A percentile compares a stretch with the other conserved stretches of the same genome.
Conservation (phyloP, 2,113 vertebrate species). For the Pleuronectes platessa region DNA sequence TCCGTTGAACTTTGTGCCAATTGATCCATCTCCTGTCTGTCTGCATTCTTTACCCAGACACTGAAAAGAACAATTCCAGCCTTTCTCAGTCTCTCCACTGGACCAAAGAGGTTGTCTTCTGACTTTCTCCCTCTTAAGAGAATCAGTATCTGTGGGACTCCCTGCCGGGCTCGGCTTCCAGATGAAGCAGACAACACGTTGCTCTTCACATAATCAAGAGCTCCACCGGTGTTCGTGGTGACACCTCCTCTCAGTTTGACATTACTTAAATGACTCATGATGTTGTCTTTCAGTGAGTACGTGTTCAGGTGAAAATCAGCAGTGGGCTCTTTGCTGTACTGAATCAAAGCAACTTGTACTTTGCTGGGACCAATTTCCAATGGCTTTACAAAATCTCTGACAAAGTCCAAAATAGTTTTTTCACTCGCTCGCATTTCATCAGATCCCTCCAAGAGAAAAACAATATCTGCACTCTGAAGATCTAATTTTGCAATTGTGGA, state of each 20-base stretch:
- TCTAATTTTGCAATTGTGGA: constrained; percentile 40
- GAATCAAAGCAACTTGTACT: constrained; percentile 74
- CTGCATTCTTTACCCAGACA: constrained; percentile 66
- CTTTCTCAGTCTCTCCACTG: constrained; percentile 59
- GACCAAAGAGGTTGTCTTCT: constrained; percentile 58
- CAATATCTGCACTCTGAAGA: constrained; percentile 63
- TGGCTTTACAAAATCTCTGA: constrained; percentile 72
- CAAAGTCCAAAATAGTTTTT: constrained; percentile 67
- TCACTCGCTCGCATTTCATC: constrained; percentile 61
- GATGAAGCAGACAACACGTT: constrained; percentile 67
- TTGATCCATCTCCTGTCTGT: constrained; percentile 58
- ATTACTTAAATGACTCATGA: constrained; percentile 59
- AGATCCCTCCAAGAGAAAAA: constrained; percentile 80
- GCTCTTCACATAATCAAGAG: constrained; percentile 73
- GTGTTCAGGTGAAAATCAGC: constrained; percentile 72
- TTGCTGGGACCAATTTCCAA: constrained; percentile 69
- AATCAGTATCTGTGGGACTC: constrained; percentile 78
- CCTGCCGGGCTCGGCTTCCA: constrained; percentile 74
- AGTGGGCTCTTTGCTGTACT: constrained; percentile 69
- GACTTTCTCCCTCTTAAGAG: constrained; percentile 75
- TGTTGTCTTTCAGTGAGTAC: constrained; percentile 56
- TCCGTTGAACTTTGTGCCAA: constrained; percentile 58
- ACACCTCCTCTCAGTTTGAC: constrained; percentile 72
- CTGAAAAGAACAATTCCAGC: constrained; percentile 65
- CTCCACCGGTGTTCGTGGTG: constrained; percentile 61